A percentile compares a stretch with the other conserved stretches of the same genome.
These are phyloP conservation scores for Pelecanus crispus DNA, from an alignment of 2,113 vertebrate genomes.

Conservation along the genomic window DNA sequence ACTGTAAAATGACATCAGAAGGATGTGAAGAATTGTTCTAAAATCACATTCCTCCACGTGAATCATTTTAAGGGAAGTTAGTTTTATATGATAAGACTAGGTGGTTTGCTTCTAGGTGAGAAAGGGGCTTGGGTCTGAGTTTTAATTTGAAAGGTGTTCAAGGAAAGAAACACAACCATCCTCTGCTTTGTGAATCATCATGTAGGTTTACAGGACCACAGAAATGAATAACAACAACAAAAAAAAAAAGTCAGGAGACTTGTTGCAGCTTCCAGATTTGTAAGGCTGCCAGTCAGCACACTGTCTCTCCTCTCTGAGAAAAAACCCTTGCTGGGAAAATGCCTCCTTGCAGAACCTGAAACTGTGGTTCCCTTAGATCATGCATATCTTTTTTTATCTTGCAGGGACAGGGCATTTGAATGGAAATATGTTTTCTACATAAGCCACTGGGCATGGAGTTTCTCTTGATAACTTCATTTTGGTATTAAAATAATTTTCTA, in stretches of 20 bases:
- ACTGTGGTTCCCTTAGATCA: background rate
- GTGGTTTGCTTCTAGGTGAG: background rate
- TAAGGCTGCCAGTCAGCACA: background rate
- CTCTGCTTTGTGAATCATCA: background rate
- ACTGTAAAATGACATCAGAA: background rate
- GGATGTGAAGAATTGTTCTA: background rate
- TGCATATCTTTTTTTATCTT: no score
- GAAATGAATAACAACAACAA: background rate
- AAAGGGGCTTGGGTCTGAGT: background rate
- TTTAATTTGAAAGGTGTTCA: background rate
- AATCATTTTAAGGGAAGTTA: background rate
- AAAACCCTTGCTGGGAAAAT: background rate
- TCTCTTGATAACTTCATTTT: background rate
- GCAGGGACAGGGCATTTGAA: background rate
- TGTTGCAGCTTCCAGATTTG: background rate
- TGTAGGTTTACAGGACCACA: background rate
- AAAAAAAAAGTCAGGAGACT: background rate
- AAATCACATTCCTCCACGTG: background rate
- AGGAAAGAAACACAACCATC: background rate
- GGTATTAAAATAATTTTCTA: background rate
- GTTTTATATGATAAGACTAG: background rate
- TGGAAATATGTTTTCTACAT: background rate
- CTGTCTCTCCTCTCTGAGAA: background rate
- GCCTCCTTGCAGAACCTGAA: background rate
- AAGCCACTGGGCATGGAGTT: background rate